Conservation (phyloP, 2,797 vertebrate genomes). For the Semaprochilodus insignis region DNA sequence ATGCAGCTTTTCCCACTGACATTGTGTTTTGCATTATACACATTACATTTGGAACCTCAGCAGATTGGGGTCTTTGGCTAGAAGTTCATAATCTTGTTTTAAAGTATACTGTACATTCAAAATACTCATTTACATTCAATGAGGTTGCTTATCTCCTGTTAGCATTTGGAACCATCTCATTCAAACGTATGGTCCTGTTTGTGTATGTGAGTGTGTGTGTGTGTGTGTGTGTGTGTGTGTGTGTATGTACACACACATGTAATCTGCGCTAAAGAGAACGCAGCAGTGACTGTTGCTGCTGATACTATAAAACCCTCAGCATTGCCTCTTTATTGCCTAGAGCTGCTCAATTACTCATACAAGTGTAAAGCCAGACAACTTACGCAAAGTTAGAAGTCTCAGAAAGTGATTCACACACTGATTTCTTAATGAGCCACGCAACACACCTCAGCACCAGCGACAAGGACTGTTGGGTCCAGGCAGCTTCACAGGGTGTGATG, state of each 20-base stretch:
- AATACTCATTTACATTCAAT: neutral
- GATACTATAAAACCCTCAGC: neutral
- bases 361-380: constrained; percentile 11
- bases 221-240: constrained; percentile 3
- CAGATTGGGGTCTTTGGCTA: neutral
- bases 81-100: neutral
- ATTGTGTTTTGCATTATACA: neutral
- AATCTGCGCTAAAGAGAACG: neutral
- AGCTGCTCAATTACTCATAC: constrained; percentile 12
- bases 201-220: neutral
- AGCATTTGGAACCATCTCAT: constrained; percentile 6
- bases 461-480: neutral
- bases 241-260: neutral
- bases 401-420: constrained; percentile 12
- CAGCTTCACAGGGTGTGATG: neutral
- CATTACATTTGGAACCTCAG: neutral
- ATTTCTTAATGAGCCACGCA: constrained; percentile 8
- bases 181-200: neutral
- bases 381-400: constrained; percentile 5
- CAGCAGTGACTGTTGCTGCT: neutral
- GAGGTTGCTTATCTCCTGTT: neutral
- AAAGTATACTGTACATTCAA: neutral
- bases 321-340: neutral
- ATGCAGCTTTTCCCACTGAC: neutral
- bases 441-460: constrained; percentile 14